Percentiles rank a stretch among this genome's conserved stretches.
phyloP scores from a whole-genome alignment of 2,797 vertebrate genomes.

The Danio jaintianensis region DNA sequence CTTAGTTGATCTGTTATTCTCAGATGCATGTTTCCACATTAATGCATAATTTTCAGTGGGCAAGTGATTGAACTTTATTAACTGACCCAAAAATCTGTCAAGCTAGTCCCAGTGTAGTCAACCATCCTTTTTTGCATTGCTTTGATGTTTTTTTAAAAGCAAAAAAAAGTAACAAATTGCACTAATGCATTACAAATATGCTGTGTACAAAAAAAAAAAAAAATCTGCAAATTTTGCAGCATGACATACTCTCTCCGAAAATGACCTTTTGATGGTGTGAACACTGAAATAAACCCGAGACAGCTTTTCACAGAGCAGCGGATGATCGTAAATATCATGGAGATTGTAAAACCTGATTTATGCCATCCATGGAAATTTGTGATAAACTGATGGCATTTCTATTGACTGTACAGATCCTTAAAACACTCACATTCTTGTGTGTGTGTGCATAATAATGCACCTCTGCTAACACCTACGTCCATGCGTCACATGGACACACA shows the following conservation, averaged over 20 bases:
- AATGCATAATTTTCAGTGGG: neutral
- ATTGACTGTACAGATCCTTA: neutral
- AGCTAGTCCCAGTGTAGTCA: neutral
- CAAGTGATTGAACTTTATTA: neutral
- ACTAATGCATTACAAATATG: neutral
- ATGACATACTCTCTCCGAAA: neutral
- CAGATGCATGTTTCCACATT: too few species aligned
- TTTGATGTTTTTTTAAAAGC: neutral
- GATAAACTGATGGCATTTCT: constrained; percentile 20
- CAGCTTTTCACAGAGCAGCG: neutral
- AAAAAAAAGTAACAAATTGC: neutral
- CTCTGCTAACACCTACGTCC: neutral
- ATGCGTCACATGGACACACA: constrained; percentile 4
- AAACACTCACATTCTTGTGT: neutral
- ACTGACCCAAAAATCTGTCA: neutral
- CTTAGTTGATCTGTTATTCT: too few species aligned
- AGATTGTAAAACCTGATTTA: neutral
- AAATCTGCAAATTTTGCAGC: neutral
- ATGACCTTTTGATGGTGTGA: constrained; percentile 12
- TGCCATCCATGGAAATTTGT: neutral
- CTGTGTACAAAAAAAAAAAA: neutral
- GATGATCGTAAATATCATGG: neutral
- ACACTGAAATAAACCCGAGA: neutral
- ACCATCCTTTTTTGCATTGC: neutral
- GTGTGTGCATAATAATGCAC: constrained; percentile 4